Percentiles rank a stretch among this genome's conserved stretches.
These are phyloP conservation scores for Chironomus riparius DNA, from an alignment of 2,888 invertebrate genomes.

Conservation along the genomic window DNA sequence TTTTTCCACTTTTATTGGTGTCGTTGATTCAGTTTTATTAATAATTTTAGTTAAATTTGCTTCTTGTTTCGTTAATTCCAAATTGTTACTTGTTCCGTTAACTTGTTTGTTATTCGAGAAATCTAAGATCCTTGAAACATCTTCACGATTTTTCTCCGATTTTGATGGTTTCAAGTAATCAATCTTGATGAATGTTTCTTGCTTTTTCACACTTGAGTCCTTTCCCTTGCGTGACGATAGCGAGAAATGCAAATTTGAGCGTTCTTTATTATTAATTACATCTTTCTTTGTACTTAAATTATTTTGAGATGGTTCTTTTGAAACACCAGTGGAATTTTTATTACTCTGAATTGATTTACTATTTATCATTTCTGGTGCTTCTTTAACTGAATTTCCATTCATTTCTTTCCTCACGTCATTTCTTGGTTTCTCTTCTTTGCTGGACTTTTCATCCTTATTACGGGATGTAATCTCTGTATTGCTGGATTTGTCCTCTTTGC, in stretches of 20 bases:
- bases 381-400: neutral
- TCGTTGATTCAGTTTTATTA: neutral
- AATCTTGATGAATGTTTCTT: constrained; percentile 30
- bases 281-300: constrained; percentile 2
- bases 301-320: neutral
- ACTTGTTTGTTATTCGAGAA: constrained; percentile 31
- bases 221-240: neutral
- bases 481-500: too few relatives aligned
- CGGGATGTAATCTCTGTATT: too few relatives aligned
- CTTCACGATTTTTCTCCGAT: constrained; percentile 36
- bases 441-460: neutral
- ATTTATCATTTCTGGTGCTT: neutral
- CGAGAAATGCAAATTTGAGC: neutral
- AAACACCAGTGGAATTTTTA: neutral
- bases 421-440: neutral
- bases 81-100: neutral
- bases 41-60: neutral
- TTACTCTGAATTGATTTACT: neutral
- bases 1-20: constrained; percentile 1
- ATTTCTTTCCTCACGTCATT: neutral
- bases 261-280: neutral
- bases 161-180: constrained; percentile 29
- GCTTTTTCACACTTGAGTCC: neutral
- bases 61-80: neutral
- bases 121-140: constrained; percentile 38